A percentile compares a stretch with the other conserved stretches of the same genome.
phyloP scores from a whole-genome alignment of 1,140 invertebrate genomes.

The Nilaparvata lugens region DNA sequence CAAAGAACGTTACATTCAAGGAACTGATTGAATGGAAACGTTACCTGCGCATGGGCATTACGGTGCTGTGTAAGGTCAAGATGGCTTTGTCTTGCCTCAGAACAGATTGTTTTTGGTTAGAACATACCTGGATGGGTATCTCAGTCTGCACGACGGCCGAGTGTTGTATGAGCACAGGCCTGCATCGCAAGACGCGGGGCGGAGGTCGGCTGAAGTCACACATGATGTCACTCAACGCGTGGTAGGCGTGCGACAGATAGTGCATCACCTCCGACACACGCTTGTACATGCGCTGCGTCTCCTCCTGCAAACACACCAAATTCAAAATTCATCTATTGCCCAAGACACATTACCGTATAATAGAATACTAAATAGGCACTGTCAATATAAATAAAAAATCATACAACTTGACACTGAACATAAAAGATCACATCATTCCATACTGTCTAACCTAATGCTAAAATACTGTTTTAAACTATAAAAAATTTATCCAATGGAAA shows the following conservation, averaged over 20 bases:
- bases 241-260: conserved; percentile 74
- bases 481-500: too few species aligned
- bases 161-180: conserved; percentile 63
- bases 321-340: conserved; percentile 9
- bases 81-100: too few species aligned
- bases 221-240: conserved; percentile 77
- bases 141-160: conserved; percentile 47
- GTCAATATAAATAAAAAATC: neutral
- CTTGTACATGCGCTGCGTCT: conserved; percentile 54
- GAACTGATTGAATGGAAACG: too few species aligned
- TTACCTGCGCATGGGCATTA: too few species aligned
- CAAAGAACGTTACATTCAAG: too few species aligned
- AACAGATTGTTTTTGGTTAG: too few species aligned
- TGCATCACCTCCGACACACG: conserved; percentile 71
- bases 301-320: conserved; percentile 33
- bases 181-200: conserved; percentile 58
- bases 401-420: too few species aligned
- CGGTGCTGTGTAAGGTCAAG: too few species aligned
- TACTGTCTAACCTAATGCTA: too few species aligned
- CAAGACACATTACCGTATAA: too few species aligned
- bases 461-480: too few species aligned
- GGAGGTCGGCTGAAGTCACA: conserved; percentile 56
- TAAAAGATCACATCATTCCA: too few species aligned
- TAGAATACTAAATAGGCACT: neutral
- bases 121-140: conserved; percentile 55